Evolutionary conservation across 2,888 invertebrate genomes (phyloP).

Genomic region (Melieria crassipennis): DNA sequence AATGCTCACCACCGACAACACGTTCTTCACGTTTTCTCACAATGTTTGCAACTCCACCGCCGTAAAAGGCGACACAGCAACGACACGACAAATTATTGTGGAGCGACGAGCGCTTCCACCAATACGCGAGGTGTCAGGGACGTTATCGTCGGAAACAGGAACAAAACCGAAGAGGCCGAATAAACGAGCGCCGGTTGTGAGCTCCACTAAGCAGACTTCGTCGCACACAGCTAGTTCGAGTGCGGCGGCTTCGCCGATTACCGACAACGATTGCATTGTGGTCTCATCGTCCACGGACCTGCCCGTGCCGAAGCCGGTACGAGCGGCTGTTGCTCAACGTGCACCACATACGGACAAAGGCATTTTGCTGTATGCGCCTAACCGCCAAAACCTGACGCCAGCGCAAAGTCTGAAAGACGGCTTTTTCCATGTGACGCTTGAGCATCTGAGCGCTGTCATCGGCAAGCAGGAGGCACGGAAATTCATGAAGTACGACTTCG

Average conservation of each 20-base stretch:
- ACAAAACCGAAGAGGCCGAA: not conserved
- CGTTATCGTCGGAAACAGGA: not conserved
- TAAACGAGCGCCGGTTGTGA: not conserved
- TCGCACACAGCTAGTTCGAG: not conserved
- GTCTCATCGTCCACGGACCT: slow-evolving; percentile 54
- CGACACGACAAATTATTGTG: slow-evolving; percentile 31
- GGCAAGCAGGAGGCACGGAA: slow-evolving; percentile 51
- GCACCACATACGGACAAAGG: slow-evolving; percentile 38
- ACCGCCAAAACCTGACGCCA: not conserved
- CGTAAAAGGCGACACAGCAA: slow-evolving; percentile 41
- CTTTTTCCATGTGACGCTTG: slow-evolving; percentile 52
- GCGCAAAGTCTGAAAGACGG: slow-evolving; percentile 34
- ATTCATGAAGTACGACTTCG: slow-evolving; percentile 53
- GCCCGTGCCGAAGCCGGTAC: not conserved
- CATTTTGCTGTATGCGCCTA: slow-evolving; percentile 50
- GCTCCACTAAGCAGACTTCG: not conserved
- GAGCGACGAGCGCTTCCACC: not conserved
- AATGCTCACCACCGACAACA: slow-evolving; percentile 34
- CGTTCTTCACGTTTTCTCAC: slow-evolving; percentile 45
- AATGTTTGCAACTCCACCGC: slow-evolving; percentile 56
- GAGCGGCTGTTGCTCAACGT: not conserved
- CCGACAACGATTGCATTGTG: slow-evolving; percentile 51
- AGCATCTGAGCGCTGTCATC: slow-evolving; percentile 49
- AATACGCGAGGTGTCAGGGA: not conserved
- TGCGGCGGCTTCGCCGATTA: not conserved